phyloP scores from a whole-genome alignment of 2,888 invertebrate species.

The Ornithoptera priamus region DNA sequence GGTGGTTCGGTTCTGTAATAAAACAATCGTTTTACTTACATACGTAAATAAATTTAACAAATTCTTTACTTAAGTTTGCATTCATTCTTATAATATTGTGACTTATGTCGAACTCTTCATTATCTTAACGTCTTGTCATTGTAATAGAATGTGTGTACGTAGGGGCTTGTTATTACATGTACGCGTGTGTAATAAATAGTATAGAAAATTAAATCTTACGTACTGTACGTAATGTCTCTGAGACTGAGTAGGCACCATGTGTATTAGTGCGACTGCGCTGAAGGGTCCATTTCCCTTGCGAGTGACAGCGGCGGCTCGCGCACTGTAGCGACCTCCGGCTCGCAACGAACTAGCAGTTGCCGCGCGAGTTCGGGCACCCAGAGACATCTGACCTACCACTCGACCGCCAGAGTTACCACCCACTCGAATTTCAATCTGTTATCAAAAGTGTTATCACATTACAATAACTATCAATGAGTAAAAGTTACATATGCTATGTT shows the following conservation, averaged over 20 bases:
- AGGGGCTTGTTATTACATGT: background rate
- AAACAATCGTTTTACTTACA: background rate
- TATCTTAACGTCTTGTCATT: background rate
- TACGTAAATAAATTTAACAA: background rate
- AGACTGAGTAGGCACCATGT: slow-evolving; percentile 83
- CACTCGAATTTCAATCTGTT: slow-evolving; percentile 69
- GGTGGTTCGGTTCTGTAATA: slow-evolving; percentile 68
- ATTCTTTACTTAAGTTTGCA: background rate
- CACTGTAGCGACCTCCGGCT: slow-evolving; percentile 91
- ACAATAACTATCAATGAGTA: background rate
- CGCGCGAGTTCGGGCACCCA: slow-evolving; percentile 93
- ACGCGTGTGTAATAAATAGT: background rate
- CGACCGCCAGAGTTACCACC: slow-evolving; percentile 62
- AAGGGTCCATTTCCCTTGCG: slow-evolving; percentile 93
- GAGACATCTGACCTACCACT: slow-evolving; percentile 88
- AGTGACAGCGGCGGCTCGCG: slow-evolving; percentile 94
- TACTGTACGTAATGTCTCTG: slow-evolving; percentile 74
- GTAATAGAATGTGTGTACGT: background rate
- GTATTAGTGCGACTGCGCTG: slow-evolving; percentile 86
- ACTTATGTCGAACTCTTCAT: background rate
- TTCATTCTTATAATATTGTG: background rate
- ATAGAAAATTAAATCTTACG: slow-evolving; percentile 39
- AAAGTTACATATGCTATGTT: background rate
- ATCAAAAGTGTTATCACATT: background rate
- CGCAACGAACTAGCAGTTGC: slow-evolving; percentile 94